Base-by-base conservation (phyloP, 2,888 invertebrate species). In the Agrenia bidenticulata region DNA sequence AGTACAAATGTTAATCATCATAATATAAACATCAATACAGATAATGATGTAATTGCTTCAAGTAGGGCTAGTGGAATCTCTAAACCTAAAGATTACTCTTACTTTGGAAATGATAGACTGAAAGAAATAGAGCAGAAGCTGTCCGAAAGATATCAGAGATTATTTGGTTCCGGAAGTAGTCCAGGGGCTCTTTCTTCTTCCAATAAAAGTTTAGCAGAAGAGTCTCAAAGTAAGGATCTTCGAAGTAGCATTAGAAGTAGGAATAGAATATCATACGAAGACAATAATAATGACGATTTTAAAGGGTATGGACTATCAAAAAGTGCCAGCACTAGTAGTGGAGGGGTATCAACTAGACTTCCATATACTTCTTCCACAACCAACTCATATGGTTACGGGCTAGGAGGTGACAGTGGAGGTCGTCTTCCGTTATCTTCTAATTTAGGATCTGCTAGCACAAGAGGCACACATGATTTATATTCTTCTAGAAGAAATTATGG, bases 51-150 rank as follows among this genome's bases (percentile, higher is more conserved):
- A 1, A 23, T 51, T 26, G 57, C 58, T 27, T 15, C 49, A 49
- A 63, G 51, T 39, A 63, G 51, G 17, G 37, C 41, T 13, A 27
- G 26, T 9, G 61, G 63, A 19, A 32, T 24, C 11, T 15, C n/a
- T 7, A 59, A 59, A 45, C 41, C 64, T 17, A 71, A 37, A 5
- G 37, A 71, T 56, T 74, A 73, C 50, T 71, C 72, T 9, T 76
- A 76, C 55, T 76, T 74, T 71, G 76, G 76, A 17, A 76, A 76
- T 60, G 76, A 76, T 37, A 57, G 76, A 60, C 69, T 76, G 42
- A 76, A 73, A 55, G 76, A 76, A 54, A 51, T 75, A 60, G 73
- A 75, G 56, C 71, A 72, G 58, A 75, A 73, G 66, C 73, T 76
- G 66, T 63, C 72, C 2, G 76, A 76, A 32, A 62, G 76, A 55